A percentile compares a stretch with the other conserved stretches of the same genome.
These are phyloP conservation scores for Entelurus aequoreus DNA, from an alignment of 2,113 vertebrate genomes.

Conservation along the genomic window DNA sequence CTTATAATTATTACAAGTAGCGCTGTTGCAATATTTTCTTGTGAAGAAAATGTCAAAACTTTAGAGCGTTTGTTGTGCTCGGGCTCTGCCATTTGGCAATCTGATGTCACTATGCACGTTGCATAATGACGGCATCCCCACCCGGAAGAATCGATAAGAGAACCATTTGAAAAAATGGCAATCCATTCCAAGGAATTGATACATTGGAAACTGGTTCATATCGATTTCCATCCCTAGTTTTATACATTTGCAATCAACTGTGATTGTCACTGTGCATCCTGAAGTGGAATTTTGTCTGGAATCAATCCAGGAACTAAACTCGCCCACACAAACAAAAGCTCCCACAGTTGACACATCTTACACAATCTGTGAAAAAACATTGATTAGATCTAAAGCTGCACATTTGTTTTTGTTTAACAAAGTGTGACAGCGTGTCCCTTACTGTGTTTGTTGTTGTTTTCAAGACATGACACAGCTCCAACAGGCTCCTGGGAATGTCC, in stretches of 20 bases:
- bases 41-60: too few species aligned
- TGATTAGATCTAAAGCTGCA: constrained; percentile 8
- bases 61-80: too few species aligned
- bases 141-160: too few species aligned
- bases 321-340: constrained; percentile 18
- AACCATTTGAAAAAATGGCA: too few species aligned
- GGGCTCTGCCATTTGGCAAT: too few species aligned
- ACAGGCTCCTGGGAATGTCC: constrained; percentile 71
- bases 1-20: too few species aligned
- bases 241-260: not conserved
- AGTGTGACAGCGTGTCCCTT: constrained; percentile 48
- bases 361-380: constrained; percentile 1
- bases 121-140: too few species aligned
- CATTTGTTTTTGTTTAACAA: constrained; percentile 9
- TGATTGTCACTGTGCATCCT: constrained; percentile 6
- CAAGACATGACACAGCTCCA: constrained; percentile 57
- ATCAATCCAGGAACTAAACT: constrained; percentile 7
- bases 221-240: too few species aligned
- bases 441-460: constrained; percentile 81
- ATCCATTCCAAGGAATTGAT: too few species aligned
- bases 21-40: too few species aligned
- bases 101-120: too few species aligned
- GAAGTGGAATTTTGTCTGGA: constrained; percentile 12
- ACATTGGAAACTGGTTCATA: too few species aligned
- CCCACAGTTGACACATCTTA: not conserved